A percentile compares a stretch with the other conserved stretches of the same genome.
Conservation (phyloP, 1,140 invertebrate genomes). For the Brachystomella parvula region DNA sequence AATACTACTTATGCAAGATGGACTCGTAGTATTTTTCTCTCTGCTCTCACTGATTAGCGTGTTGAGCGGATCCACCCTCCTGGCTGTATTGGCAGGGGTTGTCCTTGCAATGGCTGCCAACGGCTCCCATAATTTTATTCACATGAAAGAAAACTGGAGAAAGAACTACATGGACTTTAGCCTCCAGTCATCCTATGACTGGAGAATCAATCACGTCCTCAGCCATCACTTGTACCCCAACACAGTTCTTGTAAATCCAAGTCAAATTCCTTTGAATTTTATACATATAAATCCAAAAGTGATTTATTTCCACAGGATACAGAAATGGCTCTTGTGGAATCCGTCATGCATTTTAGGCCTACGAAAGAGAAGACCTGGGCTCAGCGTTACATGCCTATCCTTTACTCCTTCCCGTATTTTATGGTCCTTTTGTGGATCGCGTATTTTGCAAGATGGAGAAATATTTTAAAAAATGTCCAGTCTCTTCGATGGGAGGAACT, state of each 20-base stretch:
- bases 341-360: conserved; percentile 61
- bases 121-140: conserved; percentile 71
- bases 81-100: conserved; percentile 46
- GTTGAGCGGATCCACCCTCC: neutral
- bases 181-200: conserved; percentile 58
- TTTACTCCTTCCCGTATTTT: conserved; percentile 50
- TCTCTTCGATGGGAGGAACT: conserved; percentile 25
- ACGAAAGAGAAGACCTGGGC: conserved; percentile 44
- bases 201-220: conserved; percentile 65
- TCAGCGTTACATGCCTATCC: conserved; percentile 44
- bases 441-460: conserved; percentile 38
- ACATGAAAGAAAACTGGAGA: conserved; percentile 67
- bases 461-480: conserved; percentile 20
- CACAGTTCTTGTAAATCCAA: conserved; percentile 49
- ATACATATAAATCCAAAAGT: neutral
- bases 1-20: conserved; percentile 36
- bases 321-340: conserved; percentile 62
- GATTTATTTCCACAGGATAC: conserved; percentile 49
- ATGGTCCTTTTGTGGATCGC: conserved; percentile 43
- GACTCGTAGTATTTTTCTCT: conserved; percentile 24
- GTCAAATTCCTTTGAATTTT: neutral
- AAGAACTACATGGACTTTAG: conserved; percentile 71
- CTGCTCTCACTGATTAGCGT: conserved; percentile 16
- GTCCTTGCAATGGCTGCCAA: conserved; percentile 52
- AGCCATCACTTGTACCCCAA: conserved; percentile 76